Evolutionary conservation across 2,888 invertebrate species (phyloP), one percentile per base, ranked within the genome.

Genomic region (Nemotelus nigrinus): DNA sequence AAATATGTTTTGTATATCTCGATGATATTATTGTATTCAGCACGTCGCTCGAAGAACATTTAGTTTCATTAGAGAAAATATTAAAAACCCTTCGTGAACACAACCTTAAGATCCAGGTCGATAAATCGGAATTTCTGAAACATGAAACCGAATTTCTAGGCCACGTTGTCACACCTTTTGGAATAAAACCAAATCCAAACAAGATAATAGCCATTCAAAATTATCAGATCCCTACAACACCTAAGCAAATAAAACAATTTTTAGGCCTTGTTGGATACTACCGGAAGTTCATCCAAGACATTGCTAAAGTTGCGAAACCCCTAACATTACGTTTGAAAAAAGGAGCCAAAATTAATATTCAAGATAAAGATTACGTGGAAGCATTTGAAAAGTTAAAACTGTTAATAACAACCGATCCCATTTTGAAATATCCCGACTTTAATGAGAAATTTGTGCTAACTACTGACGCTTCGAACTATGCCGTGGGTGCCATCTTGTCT

Each of bases 341-440:
- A 63, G 10, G 43, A 5, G 43, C 5, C 8, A 63, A 63, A 43
- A 63, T 63, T 43, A 63, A 63, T 5, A 39, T 3, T 41, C 63
- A 63, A 43, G 63, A 63, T 63, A 39, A 63, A 41, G 63, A 63
- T 63, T 63, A 43, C 63, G 41, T 63, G 39, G 63, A 41, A 63
- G 39, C 63, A 63, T 41, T 58, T 58, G 58, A 63, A 43, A 63
- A 41, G 43, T 43, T 63, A 8, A 79, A 77, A 71, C 41, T 50
- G 44, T 47, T 68, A 39, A 41, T 77, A 2, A 67, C 39, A n/a
- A 4, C 82, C 57, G 81, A 81, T 48, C 85, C 84, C 0, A 80
- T 86, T 10, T 68, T 87, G 43, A 81, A 83, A 72, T 85, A 84
- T 60, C 84, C 84, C 5, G 84, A 85, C 75, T 86, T 85, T 70